Conservation (phyloP, 2,113 vertebrate genomes). For the Monopterus albus region DNA sequence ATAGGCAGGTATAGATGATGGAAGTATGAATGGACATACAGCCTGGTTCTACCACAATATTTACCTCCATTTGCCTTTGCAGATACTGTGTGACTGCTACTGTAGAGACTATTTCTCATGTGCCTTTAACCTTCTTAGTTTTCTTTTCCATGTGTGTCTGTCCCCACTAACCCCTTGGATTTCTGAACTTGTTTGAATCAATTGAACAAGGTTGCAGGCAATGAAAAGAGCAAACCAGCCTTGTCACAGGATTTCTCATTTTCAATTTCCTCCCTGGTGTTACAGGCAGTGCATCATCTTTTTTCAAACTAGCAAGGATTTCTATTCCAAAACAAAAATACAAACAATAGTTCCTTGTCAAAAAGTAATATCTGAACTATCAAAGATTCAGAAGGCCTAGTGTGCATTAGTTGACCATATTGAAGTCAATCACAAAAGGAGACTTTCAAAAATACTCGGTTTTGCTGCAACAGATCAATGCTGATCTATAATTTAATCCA, state of each 20-base stretch:
- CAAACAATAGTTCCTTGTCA: background rate
- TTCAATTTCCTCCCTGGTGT: slow-evolving; percentile 32
- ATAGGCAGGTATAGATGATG: no score
- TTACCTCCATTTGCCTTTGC: background rate
- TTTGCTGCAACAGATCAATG: slow-evolving; percentile 6
- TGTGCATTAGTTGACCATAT: background rate
- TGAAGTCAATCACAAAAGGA: background rate
- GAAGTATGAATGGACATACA: no score
- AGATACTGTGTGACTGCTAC: background rate
- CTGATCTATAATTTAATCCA: background rate
- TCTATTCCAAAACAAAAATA: background rate
- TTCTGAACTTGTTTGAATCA: slow-evolving; percentile 43
- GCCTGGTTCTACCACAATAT: background rate
- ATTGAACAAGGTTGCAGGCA: slow-evolving; percentile 32
- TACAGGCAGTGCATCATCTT: slow-evolving; percentile 16
- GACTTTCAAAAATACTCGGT: background rate
- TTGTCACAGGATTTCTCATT: slow-evolving; percentile 39
- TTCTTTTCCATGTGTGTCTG: slow-evolving; percentile 1
- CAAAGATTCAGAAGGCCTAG: slow-evolving; percentile 1
- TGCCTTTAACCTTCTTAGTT: slow-evolving; percentile 20
- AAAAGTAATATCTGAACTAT: background rate
- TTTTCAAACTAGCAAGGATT: slow-evolving; percentile 16
- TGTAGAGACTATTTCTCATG: slow-evolving; percentile 3
- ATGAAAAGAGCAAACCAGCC: slow-evolving; percentile 42
- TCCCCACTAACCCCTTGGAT: slow-evolving; percentile 18